A percentile compares a stretch with the other conserved stretches of the same genome.
These are phyloP conservation scores for Invenusta paracnida DNA, from an alignment of 2,888 invertebrate species.

Conservation along the genomic window DNA sequence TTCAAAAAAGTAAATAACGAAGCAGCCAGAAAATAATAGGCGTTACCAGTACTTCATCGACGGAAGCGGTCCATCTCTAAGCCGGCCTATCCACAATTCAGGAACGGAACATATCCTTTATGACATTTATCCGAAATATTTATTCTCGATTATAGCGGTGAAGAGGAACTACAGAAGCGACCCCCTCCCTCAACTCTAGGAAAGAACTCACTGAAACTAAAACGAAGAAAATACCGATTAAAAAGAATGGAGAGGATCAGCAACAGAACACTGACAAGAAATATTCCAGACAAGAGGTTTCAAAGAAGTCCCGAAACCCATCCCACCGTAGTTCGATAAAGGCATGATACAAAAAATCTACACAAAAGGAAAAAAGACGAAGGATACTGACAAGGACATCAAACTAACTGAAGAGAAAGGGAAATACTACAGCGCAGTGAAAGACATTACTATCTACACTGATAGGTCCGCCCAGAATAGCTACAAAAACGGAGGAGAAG, in stretches of 20 bases:
- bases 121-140: too few species aligned
- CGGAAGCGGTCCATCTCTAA: neutral
- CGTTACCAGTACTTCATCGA: neutral
- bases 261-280: neutral
- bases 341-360: neutral
- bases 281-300: neutral
- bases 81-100: neutral
- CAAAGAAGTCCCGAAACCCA: neutral
- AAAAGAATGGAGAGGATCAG: neutral
- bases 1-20: neutral
- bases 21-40: neutral
- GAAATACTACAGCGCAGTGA: neutral
- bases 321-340: too few species aligned
- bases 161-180: neutral
- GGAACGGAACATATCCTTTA: neutral
- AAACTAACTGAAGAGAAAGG: neutral
- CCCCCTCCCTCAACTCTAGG: neutral
- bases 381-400: neutral
- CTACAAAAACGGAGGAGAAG: neutral
- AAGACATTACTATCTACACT: neutral
- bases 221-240: neutral
- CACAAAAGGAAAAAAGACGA: neutral
- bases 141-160: neutral
- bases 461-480: neutral
- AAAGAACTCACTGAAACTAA: neutral